These are phyloP conservation scores for Hirtodrosophila trivittata DNA, from an alignment of 2,888 invertebrate species.

Conservation along the genomic window DNA sequence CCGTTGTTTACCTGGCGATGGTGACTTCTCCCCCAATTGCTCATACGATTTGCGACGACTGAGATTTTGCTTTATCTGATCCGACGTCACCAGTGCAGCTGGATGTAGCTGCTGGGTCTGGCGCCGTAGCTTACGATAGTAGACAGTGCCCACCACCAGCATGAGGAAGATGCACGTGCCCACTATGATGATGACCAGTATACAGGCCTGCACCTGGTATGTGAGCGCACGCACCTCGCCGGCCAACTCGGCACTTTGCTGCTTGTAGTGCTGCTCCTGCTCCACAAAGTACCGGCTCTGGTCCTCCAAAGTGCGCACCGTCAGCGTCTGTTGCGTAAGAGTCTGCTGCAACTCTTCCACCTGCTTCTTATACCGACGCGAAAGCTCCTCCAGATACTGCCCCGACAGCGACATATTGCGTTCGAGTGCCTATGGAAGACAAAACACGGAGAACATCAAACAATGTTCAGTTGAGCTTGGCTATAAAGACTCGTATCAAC, in stretches of 20 bases:
- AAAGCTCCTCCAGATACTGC: constrained; percentile 97
- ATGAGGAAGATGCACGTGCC: constrained; percentile 81
- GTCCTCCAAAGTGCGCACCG: constrained; percentile 89
- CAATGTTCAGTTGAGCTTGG: constrained; percentile 16
- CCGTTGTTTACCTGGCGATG: constrained; percentile 80
- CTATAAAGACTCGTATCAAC: neutral
- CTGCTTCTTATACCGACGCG: constrained; percentile 96
- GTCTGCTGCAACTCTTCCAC: constrained; percentile 97
- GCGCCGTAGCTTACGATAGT: constrained; percentile 79
- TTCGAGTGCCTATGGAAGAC: constrained; percentile 90
- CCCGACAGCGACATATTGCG: constrained; percentile 98
- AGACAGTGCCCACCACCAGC: constrained; percentile 78
- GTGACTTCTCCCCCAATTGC: constrained; percentile 84
- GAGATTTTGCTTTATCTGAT: constrained; percentile 53
- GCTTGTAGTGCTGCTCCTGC: constrained; percentile 91
- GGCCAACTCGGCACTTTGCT: constrained; percentile 89
- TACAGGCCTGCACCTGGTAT: constrained; percentile 85
- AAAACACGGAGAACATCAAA: constrained; percentile 18
- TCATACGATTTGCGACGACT: constrained; percentile 88
- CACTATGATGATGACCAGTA: constrained; percentile 81
- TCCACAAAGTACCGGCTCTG: constrained; percentile 89
- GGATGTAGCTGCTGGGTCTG: constrained; percentile 70
- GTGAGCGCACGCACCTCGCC: constrained; percentile 88
- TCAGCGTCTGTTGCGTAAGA: constrained; percentile 92
- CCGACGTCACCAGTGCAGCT: constrained; percentile 4